These are phyloP conservation scores for Rhynchonema sp. DNA, from an alignment of 2,888 invertebrate genomes.

Conservation along the genomic window DNA sequence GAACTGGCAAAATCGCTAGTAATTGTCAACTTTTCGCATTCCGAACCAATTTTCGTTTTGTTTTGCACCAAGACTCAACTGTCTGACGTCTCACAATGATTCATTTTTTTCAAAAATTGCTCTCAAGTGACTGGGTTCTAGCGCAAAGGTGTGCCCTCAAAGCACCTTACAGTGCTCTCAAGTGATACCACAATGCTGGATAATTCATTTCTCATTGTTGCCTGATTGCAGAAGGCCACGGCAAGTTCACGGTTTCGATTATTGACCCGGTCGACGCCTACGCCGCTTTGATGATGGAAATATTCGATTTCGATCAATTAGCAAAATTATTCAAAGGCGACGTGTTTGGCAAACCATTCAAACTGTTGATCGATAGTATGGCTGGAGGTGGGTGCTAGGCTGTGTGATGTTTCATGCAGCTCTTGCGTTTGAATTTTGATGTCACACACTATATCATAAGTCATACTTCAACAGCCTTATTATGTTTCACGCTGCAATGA, in stretches of 20 bases:
- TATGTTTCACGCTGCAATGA: too few species aligned
- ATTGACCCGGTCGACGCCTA: constrained; percentile 79
- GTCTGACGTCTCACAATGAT: too few species aligned
- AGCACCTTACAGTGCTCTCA: background rate
- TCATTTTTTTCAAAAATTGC: background rate
- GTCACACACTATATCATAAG: too few species aligned
- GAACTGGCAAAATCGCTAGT: too few species aligned
- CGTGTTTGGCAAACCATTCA: constrained; percentile 41
- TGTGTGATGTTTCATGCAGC: too few species aligned
- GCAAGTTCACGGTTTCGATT: constrained; percentile 58
- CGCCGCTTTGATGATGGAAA: constrained; percentile 69
- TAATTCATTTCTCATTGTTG: background rate
- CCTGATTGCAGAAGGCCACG: constrained; percentile 7
- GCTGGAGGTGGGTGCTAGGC: constrained; percentile 52
- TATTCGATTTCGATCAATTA: constrained; percentile 76
- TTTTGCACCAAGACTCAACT: too few species aligned
- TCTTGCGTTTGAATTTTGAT: too few species aligned
- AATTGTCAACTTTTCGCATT: too few species aligned
- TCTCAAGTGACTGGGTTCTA: too few species aligned
- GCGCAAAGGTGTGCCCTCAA: too few species aligned
- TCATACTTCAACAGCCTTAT: too few species aligned
- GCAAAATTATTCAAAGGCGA: constrained; percentile 50
- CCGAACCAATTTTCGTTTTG: too few species aligned
- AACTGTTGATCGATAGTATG: constrained; percentile 76
- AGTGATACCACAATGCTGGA: background rate